Evolutionary conservation across 2,888 invertebrate genomes (phyloP).

Genomic region (Trissolcus brochymenae): DNA sequence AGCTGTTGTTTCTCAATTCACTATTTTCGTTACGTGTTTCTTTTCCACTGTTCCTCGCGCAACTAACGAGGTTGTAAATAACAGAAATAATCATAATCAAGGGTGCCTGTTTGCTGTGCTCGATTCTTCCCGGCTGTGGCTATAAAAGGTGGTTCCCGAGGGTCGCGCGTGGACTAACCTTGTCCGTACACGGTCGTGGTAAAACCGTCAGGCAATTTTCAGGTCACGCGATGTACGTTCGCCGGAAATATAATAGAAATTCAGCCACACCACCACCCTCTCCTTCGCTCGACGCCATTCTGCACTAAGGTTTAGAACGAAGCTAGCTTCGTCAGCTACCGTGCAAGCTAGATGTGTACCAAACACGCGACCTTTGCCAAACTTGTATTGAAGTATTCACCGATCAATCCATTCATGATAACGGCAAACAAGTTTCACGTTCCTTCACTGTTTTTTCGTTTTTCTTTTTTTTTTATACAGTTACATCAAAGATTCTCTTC

Average conservation of each 20-base stretch:
- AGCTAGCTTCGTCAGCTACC: slow-evolving; percentile 59
- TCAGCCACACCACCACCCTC: slow-evolving; percentile 54
- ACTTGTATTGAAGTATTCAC: slow-evolving; percentile 40
- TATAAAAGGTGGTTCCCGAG: slow-evolving; percentile 52
- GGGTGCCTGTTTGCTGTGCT: slow-evolving; percentile 39
- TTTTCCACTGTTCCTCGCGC: slow-evolving; percentile 10
- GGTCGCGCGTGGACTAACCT: slow-evolving; percentile 57
- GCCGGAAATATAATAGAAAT: slow-evolving; percentile 72
- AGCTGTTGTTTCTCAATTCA: slow-evolving; percentile 6
- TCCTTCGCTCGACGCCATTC: slow-evolving; percentile 38
- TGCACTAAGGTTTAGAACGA: slow-evolving; percentile 42
- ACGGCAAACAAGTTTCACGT: slow-evolving; percentile 19
- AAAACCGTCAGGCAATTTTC: slow-evolving; percentile 58
- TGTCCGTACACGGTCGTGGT: slow-evolving; percentile 51
- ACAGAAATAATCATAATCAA: slow-evolving; percentile 58
- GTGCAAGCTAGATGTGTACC: slow-evolving; percentile 52
- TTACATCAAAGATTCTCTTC: background rate
- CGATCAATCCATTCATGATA: slow-evolving; percentile 46
- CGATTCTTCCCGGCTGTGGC: slow-evolving; percentile 39
- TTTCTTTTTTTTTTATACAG: background rate
- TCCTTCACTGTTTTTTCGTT: slow-evolving; percentile 4
- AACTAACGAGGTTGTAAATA: slow-evolving; percentile 55
- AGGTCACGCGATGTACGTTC: slow-evolving; percentile 69
- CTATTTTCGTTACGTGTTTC: background rate
- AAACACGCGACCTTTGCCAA: slow-evolving; percentile 60